phyloP scores from a whole-genome alignment of 2,797 vertebrate genomes.

The Micrastur ruficollis region DNA sequence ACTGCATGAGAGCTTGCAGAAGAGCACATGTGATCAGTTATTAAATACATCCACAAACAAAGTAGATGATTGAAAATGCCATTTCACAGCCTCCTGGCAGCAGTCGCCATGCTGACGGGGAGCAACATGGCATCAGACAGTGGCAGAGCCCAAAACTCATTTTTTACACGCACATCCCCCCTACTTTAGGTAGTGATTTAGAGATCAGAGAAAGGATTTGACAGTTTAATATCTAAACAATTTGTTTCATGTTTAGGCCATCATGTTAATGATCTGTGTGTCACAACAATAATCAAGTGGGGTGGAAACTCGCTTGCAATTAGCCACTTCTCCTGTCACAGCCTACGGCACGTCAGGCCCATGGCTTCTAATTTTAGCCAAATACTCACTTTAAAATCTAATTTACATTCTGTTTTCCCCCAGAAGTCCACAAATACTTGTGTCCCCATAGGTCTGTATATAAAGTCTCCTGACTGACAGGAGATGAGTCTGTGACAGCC shows the following conservation, averaged over 20 bases:
- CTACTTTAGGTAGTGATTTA: not conserved
- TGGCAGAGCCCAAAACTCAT: not conserved
- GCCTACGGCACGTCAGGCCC: not conserved
- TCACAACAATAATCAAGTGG: constrained; percentile 43
- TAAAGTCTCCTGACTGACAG: not conserved
- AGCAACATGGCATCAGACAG: not conserved
- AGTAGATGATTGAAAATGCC: not conserved
- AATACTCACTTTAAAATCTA: not conserved
- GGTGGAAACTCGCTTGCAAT: not conserved
- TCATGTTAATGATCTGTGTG: not conserved
- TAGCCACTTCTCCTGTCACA: constrained; percentile 14
- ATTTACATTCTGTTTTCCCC: not conserved
- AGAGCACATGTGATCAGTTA: not conserved
- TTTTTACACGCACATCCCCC: not conserved
- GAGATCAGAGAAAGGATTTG: not conserved
- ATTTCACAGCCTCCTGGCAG: not conserved
- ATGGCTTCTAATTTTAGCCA: constrained; percentile 34
- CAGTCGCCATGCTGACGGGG: not conserved
- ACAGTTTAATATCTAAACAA: constrained; percentile 32
- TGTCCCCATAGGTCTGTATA: not conserved
- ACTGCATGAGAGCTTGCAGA: fast-evolving
- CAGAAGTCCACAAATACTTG: not conserved
- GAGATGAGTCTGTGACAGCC: not conserved
- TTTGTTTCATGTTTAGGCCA: not conserved
- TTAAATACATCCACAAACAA: not conserved